Base-by-base conservation (phyloP, 1,140 invertebrate genomes). In the Frieseomelitta varia region DNA sequence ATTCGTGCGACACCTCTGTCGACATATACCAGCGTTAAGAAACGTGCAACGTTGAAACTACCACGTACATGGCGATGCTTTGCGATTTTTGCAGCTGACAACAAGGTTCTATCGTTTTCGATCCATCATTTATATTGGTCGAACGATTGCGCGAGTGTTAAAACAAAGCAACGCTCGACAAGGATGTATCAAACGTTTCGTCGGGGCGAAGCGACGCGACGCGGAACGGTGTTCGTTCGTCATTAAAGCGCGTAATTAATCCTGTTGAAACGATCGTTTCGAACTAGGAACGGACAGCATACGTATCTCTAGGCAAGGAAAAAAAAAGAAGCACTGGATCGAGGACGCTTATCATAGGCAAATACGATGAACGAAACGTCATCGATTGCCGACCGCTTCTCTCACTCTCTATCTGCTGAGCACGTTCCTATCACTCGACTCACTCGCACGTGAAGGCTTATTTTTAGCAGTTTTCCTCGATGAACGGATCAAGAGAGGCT, bases 381-480 rank as follows among this genome's bases (percentile, higher is more conserved):
- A 24, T 67, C 24, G 30, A 75, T 27, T 67, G n/a, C 10, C 17
- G 1, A 4, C 27, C 47, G 27, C 55, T 63, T 24, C 39, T 14
- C 0, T 21, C 6, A 58, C 65, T 53, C 51, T 27, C 47, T n/a
- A 21, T 75, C 6, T 58, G n/a, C n/a, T n/a, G n/a, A n/a, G n/a
- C n/a, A n/a, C 65, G 34, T 30, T 27, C 27, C 19, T 27, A 14
- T 19, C 69, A 15, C 24, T 30, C 68, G 71, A 39, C 34, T 65
- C 47, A 24, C 72, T 75, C 30, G 55, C 21, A 58, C 55, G 69
- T 11, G 47, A 47, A 72, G 39, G 72, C 51, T 76, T 67, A 76
- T 81, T 51, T 81, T 76, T 81, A 55, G 47, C 72, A 81, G 63
- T 75, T 81, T 81, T 81, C 80, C 51, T 47, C 58, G 80, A 75